Conservation (phyloP, 23 tunicate genomes). For the Styela clava region DNA sequence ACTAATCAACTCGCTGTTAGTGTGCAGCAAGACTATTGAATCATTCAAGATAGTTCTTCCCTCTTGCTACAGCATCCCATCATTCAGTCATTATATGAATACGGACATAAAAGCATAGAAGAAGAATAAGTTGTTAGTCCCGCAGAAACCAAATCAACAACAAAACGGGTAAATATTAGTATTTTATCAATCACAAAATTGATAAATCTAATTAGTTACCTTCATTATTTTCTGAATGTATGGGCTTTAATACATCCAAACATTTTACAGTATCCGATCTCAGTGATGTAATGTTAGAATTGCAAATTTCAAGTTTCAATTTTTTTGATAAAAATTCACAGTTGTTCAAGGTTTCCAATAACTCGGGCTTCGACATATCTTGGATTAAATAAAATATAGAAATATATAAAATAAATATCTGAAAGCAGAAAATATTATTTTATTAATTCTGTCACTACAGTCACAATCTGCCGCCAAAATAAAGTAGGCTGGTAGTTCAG, state of each 20-base stretch:
- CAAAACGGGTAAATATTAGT: neutral
- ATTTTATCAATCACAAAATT: neutral
- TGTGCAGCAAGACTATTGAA: no score
- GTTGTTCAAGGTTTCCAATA: neutral
- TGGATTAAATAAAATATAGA: neutral
- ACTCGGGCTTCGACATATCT: neutral
- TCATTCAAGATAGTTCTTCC: no score
- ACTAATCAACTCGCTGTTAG: no score
- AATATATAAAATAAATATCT: neutral
- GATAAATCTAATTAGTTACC: neutral
- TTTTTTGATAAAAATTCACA: constrained; percentile 3
- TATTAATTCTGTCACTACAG: neutral
- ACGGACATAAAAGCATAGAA: neutral
- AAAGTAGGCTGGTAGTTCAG: no score
- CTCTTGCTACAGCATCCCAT: no score
- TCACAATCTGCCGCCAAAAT: no score
- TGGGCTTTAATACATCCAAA: constrained; percentile 20
- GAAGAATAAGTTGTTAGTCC: neutral
- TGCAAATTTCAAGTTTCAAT: neutral
- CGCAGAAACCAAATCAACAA: neutral
- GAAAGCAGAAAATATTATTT: constrained; percentile 1
- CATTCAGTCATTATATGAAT: no score
- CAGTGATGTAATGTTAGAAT: neutral
- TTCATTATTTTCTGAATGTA: neutral
- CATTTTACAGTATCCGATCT: constrained; percentile 14